A percentile compares a stretch with the other conserved stretches of the same genome.
These are phyloP conservation scores for Falco novaeseelandiae DNA, from an alignment of 2,797 vertebrate species.

Conservation along the genomic window DNA sequence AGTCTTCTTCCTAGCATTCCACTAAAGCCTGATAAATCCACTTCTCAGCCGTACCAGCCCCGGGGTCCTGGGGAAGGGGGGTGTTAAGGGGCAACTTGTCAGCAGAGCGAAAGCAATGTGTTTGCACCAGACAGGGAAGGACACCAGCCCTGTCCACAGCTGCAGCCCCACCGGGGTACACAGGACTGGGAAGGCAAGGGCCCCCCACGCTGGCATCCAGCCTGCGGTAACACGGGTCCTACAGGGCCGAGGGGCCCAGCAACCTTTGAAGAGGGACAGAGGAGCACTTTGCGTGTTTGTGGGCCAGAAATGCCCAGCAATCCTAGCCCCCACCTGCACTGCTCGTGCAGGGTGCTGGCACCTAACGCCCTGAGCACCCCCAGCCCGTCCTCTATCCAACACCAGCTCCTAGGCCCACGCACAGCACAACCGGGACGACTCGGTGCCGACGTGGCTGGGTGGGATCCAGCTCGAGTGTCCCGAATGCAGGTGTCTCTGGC, in stretches of 20 bases:
- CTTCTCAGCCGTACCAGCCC: not conserved
- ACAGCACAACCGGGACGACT: not conserved
- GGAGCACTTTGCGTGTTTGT: not conserved
- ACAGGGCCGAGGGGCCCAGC: rapidly evolving
- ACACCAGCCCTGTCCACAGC: not conserved
- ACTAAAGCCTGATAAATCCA: not conserved
- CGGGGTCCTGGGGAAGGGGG: not conserved
- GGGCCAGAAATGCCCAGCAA: not conserved
- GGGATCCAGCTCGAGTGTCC: not conserved
- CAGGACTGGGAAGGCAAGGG: rapidly evolving
- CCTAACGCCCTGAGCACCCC: not conserved
- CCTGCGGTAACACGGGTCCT: not conserved
- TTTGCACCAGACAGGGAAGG: not conserved
- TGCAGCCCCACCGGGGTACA: not conserved
- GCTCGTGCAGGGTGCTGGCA: not conserved
- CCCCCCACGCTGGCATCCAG: not conserved
- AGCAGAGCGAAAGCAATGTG: not conserved
- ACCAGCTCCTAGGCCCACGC: not conserved
- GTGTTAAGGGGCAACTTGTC: not conserved
- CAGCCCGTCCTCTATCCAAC: not conserved
- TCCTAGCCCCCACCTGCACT: rapidly evolving
- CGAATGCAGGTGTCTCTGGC: not conserved
- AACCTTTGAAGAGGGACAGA: not conserved
- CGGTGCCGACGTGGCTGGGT: not conserved
- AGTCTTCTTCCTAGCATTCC: not conserved